Evolutionary conservation across 1,140 invertebrate genomes (phyloP), one percentile per base, ranked within the genome.

Genomic region (Anthonomus grandis): DNA sequence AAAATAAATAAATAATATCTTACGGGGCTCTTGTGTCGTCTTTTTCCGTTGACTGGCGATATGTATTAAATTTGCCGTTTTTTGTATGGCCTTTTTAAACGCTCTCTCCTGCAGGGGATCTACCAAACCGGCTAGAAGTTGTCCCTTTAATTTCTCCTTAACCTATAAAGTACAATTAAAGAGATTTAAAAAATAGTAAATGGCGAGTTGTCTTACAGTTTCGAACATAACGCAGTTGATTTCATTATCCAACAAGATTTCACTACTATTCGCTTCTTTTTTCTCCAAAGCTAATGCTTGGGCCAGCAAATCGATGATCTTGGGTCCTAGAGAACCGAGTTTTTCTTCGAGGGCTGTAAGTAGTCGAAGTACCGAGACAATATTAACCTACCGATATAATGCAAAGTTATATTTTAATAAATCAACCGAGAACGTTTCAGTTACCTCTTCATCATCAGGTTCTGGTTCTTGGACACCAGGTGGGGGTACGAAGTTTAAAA

Each of bases 141-240:
- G 86, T 27, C 89, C 90, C 73, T 89, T 90, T 10, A 93, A 73
- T 70, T 91, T 91, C 67, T 92, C 89, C 68, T 91, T 91, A 0
- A 86, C 55, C 55, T 57, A 23, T 8, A 27, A 25, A 38, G 4
- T 9, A 38, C 19, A 15, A n/a, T 49, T n/a, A 51, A 51, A 10
- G n/a, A n/a, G n/a, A n/a, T n/a, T 22, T 22, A 17, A 12, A 25
- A 25, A 13, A 8, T 18, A 17, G 3, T 27, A 45, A 45, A 45
- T n/a, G 9, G 37, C 27, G 3, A 9, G 13, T 45, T 45, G 3
- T n/a, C 38, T 50, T 57, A 57, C 83, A 0, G 88, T 90, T 74
- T 91, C 90, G 46, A 93, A 82, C 36, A 91, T 75, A 0, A 89
- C 84, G 63, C 81, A 82, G 44, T 86, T 83, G 25, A 83, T 78